Base-by-base conservation (phyloP, 2,113 vertebrate genomes). In the Percopsis transmontana region DNA sequence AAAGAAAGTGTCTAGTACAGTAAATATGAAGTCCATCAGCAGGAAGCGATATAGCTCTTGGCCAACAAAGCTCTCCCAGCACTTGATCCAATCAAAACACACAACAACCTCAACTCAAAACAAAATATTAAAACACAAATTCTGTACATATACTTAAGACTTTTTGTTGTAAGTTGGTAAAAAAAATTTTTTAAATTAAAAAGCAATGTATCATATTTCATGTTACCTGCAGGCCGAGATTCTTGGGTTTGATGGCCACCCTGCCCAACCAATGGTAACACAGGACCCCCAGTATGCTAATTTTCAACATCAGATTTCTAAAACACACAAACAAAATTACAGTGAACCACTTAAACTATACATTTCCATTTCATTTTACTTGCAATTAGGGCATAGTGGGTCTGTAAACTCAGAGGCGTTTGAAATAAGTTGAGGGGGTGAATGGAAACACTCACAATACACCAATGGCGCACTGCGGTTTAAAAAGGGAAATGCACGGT, bases 11-110 rank as follows among this genome's bases (percentile, higher is more conserved):
- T 97, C 92, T 72, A 99, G 80, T 3, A 98, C 79, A 2, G 70
- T 86, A 66, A 98, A 96, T 71, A 96, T 55, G 15, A 98, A 94
- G 66, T 99, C 97, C 90, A 97, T 92, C 38, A 97, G 73, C 23
- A 94, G 38, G 21, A 99, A 95, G 12, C 97, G 94, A 77, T 98
- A 99, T 21, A 99, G 87, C 55, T 99, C 96, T 90, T 99, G 96
- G 9, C 97, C 97, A 39, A 99, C 95, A 2, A 95, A 95, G 0
- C 87, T 94, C 93, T 99, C 97, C 97, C 97, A 99, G 87, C 97
- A 99, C 94, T 94, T 9, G 8, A 51, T 38, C 52, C 8, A 6
- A 42, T 9, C 13, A 61, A 59, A 21, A 72, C 53, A 74, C 5
- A 68, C 2, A 73, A 39, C 27, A 66, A n/a, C n/a, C n/a, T n/a